phyloP scores from a whole-genome alignment of 35 echinoderm and acorn worm genomes.

The Apostichopus californicus region DNA sequence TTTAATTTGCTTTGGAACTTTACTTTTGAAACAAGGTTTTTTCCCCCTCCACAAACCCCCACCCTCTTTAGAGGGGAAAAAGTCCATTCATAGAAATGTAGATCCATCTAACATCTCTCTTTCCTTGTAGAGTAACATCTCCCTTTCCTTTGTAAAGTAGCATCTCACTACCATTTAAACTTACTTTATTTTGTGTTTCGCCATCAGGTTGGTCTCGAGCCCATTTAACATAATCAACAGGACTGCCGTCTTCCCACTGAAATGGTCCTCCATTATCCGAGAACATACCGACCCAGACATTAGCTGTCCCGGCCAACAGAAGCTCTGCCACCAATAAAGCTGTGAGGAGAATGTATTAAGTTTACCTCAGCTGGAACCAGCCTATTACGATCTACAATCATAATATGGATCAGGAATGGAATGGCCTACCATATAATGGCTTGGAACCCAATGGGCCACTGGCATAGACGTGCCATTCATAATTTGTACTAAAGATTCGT shows the following conservation, averaged over 20 bases:
- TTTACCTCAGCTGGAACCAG: no score
- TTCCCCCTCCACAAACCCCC: no score
- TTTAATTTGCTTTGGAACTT: no score
- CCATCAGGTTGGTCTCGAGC: constrained; percentile 22
- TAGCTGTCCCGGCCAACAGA: neutral
- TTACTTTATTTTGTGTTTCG: neutral
- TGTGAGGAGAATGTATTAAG: neutral
- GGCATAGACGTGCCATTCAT: no score
- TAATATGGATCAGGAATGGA: no score
- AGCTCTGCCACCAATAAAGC: neutral
- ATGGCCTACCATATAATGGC: no score
- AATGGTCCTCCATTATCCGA: neutral
- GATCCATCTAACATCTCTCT: neutral
- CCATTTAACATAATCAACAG: constrained; percentile 38
- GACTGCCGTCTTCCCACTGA: constrained; percentile 35
- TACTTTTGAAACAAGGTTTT: no score
- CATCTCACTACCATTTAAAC: neutral
- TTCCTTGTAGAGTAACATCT: no score
- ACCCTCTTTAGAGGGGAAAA: neutral
- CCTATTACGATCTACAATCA: no score
- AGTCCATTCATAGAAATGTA: neutral
- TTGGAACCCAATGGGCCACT: no score
- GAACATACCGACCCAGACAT: constrained; percentile 20
- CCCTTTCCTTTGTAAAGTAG: neutral
- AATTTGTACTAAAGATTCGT: no score